Base-by-base conservation (phyloP, 2,888 invertebrate species). In the Scelioninae gen. 2 region DNA sequence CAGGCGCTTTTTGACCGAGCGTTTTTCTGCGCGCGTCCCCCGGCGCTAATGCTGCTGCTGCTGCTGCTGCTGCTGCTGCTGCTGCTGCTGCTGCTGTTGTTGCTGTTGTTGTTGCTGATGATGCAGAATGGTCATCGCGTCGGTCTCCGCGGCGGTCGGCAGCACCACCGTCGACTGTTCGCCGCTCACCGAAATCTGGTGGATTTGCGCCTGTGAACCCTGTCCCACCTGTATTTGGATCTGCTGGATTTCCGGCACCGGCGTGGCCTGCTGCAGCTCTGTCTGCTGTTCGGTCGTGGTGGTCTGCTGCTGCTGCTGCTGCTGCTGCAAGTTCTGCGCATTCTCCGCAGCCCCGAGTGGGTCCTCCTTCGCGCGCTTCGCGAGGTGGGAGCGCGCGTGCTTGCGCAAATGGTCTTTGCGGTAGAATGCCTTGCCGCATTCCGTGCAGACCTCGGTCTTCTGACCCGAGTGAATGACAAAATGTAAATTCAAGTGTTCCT, bases 391-490 rank as follows among this genome's bases (percentile, higher is more conserved):
- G 9, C 70, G 55, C n/a, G 94, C 93, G 85, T 95, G 94, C 83
- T 95, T 95, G 81, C 94, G 90, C 73, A 95, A 88, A 86, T 95
- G 95, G 86, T 95, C 95, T 82, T 95, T 94, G 78, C 95, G 91
- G 87, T 95, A 95, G 87, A 95, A 95, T 60, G 94, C 94, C 88
- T 95, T 95, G 74, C 94, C 94, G 83, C 96, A 96, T 85, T 95
- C 94, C 65, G 92, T 92, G 87, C 96, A 96, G 9, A 94, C 90
- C 79, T 95, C 95, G 76, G 94, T 89, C 86, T 95, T 95, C 86
- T 95, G 94, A 1, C 95, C 95, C 6, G 95, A 94, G 86, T 96
- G 95, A 81, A 95, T 95, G 76, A 95, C 94, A 86, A 94, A 94
- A 87, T 96, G 95, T 78, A 95, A 87, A 0, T 94, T 95, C 68